Evolutionary conservation across 2,797 vertebrate species (phyloP).

Genomic region (Xiphorhynchus erythropygius): DNA sequence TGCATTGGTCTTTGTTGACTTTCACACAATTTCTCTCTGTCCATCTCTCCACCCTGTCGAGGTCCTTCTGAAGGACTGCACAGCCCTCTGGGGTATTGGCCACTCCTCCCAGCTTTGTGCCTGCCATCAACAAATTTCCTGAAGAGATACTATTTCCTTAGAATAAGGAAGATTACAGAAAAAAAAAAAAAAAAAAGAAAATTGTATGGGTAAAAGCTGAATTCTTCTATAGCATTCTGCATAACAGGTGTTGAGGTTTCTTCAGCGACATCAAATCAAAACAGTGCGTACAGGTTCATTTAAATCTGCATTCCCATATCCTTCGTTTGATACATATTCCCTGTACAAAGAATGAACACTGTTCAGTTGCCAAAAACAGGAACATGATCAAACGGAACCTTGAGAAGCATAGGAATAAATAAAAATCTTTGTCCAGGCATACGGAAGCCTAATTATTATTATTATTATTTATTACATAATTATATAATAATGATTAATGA

Average conservation of each 20-base stretch:
- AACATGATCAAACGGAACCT: background rate
- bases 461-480: too few species aligned
- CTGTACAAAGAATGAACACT: background rate
- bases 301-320: background rate
- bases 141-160: background rate
- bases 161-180: background rate
- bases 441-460: background rate
- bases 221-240: background rate
- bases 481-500: too few species aligned
- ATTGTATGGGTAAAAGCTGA: background rate
- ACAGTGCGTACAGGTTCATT: background rate
- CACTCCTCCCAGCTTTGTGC: background rate
- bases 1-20: background rate
- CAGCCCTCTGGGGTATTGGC: background rate
- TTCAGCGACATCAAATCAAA: background rate
- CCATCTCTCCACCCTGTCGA: accelerated
- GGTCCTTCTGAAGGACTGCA: background rate
- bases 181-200: background rate
- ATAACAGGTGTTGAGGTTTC: background rate
- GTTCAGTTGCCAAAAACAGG: background rate
- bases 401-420: background rate
- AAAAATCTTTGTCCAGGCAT: background rate
- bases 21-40: background rate
- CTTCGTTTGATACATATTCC: background rate
- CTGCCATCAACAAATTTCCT: background rate